Evolutionary conservation across 2,888 invertebrate genomes (phyloP).

Genomic region (Phragmatobia fuliginosa): DNA sequence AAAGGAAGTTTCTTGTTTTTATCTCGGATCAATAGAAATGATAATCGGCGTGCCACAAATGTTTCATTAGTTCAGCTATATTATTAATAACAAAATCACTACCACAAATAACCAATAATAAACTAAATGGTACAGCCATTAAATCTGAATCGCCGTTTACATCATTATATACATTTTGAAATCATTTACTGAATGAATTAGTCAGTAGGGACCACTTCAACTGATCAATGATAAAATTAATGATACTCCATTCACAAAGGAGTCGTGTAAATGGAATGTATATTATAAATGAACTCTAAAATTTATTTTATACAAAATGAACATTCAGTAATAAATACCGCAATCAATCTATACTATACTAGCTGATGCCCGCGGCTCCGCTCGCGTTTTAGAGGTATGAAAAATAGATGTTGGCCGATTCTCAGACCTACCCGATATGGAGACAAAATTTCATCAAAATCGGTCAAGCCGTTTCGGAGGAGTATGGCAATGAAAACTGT

Average conservation of each 20-base stretch:
- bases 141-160: neutral
- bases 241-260: slow-evolving; percentile 26
- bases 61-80: neutral
- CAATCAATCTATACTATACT: no score
- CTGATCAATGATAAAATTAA: slow-evolving; percentile 49
- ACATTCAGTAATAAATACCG: neutral
- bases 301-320: slow-evolving; percentile 5
- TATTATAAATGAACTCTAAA: slow-evolving; percentile 8
- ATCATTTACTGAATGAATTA: slow-evolving; percentile 48
- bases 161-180: slow-evolving; percentile 12
- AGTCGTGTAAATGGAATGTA: slow-evolving; percentile 7
- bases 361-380: no score
- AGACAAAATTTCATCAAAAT: no score
- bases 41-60: no score
- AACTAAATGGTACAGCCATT: slow-evolving; percentile 6
- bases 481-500: no score
- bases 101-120: neutral
- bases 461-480: no score
- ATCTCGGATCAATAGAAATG: no score
- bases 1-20: no score
- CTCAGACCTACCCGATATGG: no score
- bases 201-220: slow-evolving; percentile 40
- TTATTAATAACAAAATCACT: neutral
- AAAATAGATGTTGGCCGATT: no score
- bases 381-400: no score